Evolutionary conservation across 2,113 vertebrate genomes (phyloP), one percentile per base, ranked within the genome.

Genomic region (Hippocampus zosterae): DNA sequence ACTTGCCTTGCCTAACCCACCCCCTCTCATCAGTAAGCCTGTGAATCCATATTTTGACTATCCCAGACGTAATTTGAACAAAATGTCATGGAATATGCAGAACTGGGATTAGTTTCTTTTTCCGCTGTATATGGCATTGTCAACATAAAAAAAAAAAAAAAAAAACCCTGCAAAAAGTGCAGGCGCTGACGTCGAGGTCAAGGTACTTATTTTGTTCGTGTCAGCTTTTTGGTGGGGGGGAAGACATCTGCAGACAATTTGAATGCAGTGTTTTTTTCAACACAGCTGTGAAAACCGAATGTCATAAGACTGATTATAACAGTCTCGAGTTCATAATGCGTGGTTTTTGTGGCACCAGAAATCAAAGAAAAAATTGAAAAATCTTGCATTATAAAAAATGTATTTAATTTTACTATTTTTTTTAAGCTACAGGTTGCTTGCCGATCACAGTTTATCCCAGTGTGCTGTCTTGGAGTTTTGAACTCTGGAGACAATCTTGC

Each of bases 221-320:
- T 55, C 52, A 23, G 52, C 23, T 57, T 57, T 25, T n/a, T 37
- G 33, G 33, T 37, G 33, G 33, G 5, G 21, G 21, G 8, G 19
- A 9, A 52, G 21, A 56, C 89, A 91, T 88, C 80, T 91, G 87
- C 11, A n/a, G 71, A 70, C 72, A 81, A 87, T 89, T 81, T 82
- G 53, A 80, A 72, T 29, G 18, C 18, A 2, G 37, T 16, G 60
- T 64, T 42, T 41, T n/a, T 44, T 42, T 88, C 86, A 90, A 83
- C 76, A 85, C 89, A 90, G 88, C 86, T 90, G 84, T 66, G 74
- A 65, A 8, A 73, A 68, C 42, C 67, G 68, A 88, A 71, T 67
- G 75, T 72, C 72, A 70, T 60, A 44, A 75, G 65, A 79, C 41
- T 18, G 64, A 68, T 19, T 75, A 81, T 77, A 78, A 82, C 73